A percentile compares a stretch with the other conserved stretches of the same genome.
Evolutionary conservation across 2,888 invertebrate species (phyloP).

Genomic region (Neoscelio sp.): DNA sequence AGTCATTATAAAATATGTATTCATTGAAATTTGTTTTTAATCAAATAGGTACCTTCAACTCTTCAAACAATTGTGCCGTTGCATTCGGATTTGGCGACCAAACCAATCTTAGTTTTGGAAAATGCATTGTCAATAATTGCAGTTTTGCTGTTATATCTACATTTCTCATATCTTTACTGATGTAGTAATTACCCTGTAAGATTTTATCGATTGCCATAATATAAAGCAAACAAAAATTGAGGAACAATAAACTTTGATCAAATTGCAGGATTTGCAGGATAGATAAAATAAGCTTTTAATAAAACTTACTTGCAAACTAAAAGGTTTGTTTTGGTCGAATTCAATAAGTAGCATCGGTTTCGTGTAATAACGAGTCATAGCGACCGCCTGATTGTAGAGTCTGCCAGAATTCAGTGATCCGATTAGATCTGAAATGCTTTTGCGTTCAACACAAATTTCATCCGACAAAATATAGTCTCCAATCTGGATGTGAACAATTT

Average conservation of each 20-base stretch:
- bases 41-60: constrained; percentile 89
- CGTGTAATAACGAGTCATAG: constrained; percentile 95
- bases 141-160: constrained; percentile 94
- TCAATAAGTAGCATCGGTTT: constrained; percentile 97
- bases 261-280: too few species aligned
- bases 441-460: constrained; percentile 98
- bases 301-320: constrained; percentile 90
- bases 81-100: constrained; percentile 99
- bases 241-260: constrained; percentile 24
- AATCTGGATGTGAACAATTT: constrained; percentile 88
- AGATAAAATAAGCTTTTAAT: not conserved
- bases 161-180: constrained; percentile 90
- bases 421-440: constrained; percentile 97
- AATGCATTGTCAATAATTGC: constrained; percentile 96
- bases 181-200: constrained; percentile 91
- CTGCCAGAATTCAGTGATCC: constrained; percentile 97
- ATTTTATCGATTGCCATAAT: too few species aligned
- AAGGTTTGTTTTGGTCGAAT: constrained; percentile 97
- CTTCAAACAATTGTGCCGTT: constrained; percentile 97
- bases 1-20: constrained; percentile 14
- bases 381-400: constrained; percentile 96
- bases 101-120: constrained; percentile 95
- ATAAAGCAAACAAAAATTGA: too few species aligned
- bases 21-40: not conserved
- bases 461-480: constrained; percentile 99